These are phyloP conservation scores for Todiramphus saurophagus DNA, from an alignment of 2,113 vertebrate species.

Conservation along the genomic window DNA sequence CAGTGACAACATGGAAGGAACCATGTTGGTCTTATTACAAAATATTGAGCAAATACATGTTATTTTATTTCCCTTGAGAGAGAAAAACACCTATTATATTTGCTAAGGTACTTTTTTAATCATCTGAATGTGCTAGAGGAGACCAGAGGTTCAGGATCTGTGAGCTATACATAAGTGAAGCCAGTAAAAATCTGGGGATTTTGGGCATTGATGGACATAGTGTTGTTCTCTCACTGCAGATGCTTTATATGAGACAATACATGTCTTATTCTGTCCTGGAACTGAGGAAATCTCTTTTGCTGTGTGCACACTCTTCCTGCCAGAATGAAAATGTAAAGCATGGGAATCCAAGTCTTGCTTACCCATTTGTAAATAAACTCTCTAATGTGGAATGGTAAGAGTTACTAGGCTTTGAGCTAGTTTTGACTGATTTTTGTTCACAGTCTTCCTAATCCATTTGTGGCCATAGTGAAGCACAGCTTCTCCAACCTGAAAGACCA, in stretches of 20 bases:
- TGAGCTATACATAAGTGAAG: background rate
- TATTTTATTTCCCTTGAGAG: background rate
- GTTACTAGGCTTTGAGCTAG: background rate
- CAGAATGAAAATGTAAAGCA: background rate
- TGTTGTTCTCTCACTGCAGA: background rate
- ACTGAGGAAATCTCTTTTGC: background rate
- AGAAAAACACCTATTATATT: background rate
- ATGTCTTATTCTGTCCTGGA: background rate
- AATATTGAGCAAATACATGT: background rate
- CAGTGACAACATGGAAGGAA: background rate
- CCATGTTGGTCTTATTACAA: fast-evolving
- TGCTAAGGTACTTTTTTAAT: background rate
- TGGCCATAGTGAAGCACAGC: background rate
- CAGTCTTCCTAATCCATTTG: background rate
- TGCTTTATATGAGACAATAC: background rate
- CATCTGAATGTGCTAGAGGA: background rate
- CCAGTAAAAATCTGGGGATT: background rate
- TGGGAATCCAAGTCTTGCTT: background rate
- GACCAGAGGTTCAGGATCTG: background rate
- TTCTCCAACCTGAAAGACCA: background rate
- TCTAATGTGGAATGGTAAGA: background rate
- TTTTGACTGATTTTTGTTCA: background rate
- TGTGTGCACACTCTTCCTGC: fast-evolving
- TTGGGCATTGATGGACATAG: background rate
- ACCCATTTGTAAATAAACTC: background rate